Base-by-base conservation (phyloP, 1,140 invertebrate genomes). In the Steinernema khuongi region DNA sequence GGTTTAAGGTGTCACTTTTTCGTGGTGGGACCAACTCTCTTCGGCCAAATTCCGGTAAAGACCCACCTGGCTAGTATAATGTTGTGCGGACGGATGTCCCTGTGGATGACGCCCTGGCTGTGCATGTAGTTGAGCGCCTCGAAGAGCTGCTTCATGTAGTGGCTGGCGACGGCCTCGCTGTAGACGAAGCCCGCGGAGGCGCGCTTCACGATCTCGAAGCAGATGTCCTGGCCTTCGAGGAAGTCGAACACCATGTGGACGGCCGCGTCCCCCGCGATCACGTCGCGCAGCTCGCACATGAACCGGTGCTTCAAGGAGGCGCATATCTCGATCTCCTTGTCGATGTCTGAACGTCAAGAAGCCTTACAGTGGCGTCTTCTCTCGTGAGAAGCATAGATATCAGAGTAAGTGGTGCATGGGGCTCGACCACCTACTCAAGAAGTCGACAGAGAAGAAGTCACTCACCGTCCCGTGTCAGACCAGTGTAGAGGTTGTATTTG, bases 251-350 rank as follows among this genome's bases (percentile, higher is more conserved):
- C 74, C 95, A 88, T 97, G 97, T 75, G 98, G 94, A 99, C 89
- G 91, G 97, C 96, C 11, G 11, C 18, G 87, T 97, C 94, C 7
- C 94, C 96, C 74, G 94, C 96, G 89, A 98, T 98, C 0, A 95
- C 98, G 87, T 99, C 96, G 72, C 97, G 87, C 31, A 99, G 89
- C 87, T 98, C 95, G 67, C 97, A 94, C 78, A 99, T 97, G 87
- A 97, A 95, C 1, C 94, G 94, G 89, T 99, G 96, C 86, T 98
- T 98, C 77, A 99, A 87, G 92, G 96, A 94, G 86, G 97, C 95
- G 87, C 95, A 98, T 89, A 98, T 96, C 87, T 94, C 96, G 30
- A 95, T 94, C 87, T 98, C 96, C 68, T 94, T 89, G 88, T 97
- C 97, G 85, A 97, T 88, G 90, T 97, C 95, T 89, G 31, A 68